Conservation (phyloP, 2,888 invertebrate species). For the Netelia melanura region DNA sequence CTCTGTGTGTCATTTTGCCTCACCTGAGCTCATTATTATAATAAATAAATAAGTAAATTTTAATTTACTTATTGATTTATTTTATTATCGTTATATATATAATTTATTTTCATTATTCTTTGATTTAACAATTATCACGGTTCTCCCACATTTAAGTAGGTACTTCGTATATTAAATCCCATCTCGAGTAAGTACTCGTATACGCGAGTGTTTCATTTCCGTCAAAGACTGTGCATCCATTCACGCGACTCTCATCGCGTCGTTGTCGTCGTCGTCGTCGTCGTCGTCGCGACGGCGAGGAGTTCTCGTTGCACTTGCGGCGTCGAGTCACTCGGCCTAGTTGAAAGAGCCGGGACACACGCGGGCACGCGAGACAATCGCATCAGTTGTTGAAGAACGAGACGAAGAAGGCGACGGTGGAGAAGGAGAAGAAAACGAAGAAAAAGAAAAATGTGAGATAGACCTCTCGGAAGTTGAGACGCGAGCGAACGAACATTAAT, state of each 20-base stretch:
- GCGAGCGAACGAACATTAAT: conserved; percentile 25
- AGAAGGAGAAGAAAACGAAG: background rate
- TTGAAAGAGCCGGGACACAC: conserved; percentile 50
- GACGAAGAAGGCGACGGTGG: background rate
- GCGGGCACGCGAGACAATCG: conserved; percentile 50
- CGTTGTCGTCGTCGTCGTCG: conserved; percentile 40
- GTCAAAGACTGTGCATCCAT: conserved; percentile 76
- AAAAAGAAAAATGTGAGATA: conserved; percentile 27
- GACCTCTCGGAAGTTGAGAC: conserved; percentile 44
- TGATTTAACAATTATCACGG: conserved; percentile 29
- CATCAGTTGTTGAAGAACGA: conserved; percentile 46
- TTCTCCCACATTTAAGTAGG: conserved; percentile 75
- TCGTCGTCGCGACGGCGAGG: conserved; percentile 25
- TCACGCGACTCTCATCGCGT: conserved; percentile 70
- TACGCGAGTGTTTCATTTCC: conserved; percentile 44
- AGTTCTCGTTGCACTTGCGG: conserved; percentile 50
- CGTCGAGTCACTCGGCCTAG: conserved; percentile 55
- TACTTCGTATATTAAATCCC: conserved; percentile 60
- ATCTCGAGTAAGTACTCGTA: conserved; percentile 1
- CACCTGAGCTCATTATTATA: background rate
- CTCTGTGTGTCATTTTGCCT: conserved; percentile 4
- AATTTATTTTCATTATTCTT: background rate
- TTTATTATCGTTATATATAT: background rate
- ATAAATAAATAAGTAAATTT: background rate
- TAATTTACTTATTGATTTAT: background rate